phyloP scores from a whole-genome alignment of 2,888 invertebrate species.

The Leptinotarsa juncta region DNA sequence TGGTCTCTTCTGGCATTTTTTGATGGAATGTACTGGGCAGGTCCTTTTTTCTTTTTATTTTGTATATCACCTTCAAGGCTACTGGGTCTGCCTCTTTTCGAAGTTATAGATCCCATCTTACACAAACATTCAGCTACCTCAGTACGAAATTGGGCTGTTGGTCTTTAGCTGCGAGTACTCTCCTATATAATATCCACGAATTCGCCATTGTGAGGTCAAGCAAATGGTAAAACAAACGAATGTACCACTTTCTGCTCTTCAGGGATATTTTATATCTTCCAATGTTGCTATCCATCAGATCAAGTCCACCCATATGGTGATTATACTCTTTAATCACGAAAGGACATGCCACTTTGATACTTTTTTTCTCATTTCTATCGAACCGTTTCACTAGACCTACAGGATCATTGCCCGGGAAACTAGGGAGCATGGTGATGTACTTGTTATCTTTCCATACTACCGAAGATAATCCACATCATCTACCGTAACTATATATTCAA shows the following conservation, averaged over 20 bases:
- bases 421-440: too few species aligned
- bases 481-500: not conserved
- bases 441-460: too few species aligned
- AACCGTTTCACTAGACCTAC: too few species aligned
- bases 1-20: too few species aligned
- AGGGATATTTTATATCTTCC: too few species aligned
- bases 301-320: conserved; percentile 11
- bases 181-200: conserved; percentile 7
- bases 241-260: conserved; percentile 14
- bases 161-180: not conserved
- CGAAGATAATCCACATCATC: too few species aligned
- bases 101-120: not conserved
- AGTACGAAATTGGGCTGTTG: not conserved
- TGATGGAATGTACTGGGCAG: too few species aligned
- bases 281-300: not conserved
- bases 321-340: not conserved
- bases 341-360: not conserved
- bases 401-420: too few species aligned
- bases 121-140: not conserved
- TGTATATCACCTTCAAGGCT: not conserved
- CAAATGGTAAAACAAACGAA: conserved; percentile 6
- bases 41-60: not conserved
- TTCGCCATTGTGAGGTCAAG: conserved; percentile 3
- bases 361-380: too few species aligned
- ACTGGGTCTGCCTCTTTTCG: not conserved